These are phyloP conservation scores for Tringa solitaria DNA, from an alignment of 2,113 vertebrate genomes.

Conservation along the genomic window DNA sequence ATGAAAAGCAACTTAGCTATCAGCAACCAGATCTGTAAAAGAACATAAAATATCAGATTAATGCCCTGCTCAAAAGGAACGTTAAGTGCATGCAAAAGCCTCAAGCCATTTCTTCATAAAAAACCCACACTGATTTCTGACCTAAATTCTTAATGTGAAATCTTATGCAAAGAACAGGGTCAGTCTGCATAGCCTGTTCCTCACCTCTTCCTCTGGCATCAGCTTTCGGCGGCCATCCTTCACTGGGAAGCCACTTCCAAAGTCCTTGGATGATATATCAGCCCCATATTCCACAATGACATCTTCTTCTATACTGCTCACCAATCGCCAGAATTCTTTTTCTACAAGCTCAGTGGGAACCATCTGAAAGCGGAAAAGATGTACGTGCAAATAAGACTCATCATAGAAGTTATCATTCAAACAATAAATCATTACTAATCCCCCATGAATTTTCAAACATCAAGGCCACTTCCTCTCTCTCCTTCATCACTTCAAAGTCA, in stretches of 20 bases:
- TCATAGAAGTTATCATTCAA: not conserved
- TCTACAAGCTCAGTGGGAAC: slow-evolving; percentile 97
- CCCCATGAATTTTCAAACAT: not conserved
- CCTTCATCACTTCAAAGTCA: not conserved
- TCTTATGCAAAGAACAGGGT: not conserved
- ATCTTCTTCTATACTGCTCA: slow-evolving; percentile 97
- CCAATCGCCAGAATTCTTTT: slow-evolving; percentile 97
- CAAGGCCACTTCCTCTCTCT: not conserved
- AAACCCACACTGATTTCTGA: not conserved
- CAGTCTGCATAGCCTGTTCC: not conserved
- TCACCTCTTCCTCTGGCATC: slow-evolving; percentile 93
- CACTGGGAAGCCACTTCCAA: slow-evolving; percentile 94
- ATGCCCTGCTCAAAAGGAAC: not conserved
- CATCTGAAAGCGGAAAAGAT: slow-evolving; percentile 80
- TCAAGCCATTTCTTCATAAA: not conserved
- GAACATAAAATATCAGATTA: not conserved
- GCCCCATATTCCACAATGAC: slow-evolving; percentile 98
- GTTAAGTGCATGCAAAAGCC: not conserved
- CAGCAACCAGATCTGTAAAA: not conserved
- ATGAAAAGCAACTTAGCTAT: not conserved
- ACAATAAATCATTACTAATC: not conserved
- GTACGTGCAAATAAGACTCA: not conserved
- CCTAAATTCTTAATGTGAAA: not conserved
- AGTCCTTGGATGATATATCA: slow-evolving; percentile 96
- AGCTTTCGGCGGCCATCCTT: slow-evolving; percentile 89